Evolutionary conservation across 2,113 vertebrate genomes (phyloP).

Genomic region (Plestiodon gilberti): DNA sequence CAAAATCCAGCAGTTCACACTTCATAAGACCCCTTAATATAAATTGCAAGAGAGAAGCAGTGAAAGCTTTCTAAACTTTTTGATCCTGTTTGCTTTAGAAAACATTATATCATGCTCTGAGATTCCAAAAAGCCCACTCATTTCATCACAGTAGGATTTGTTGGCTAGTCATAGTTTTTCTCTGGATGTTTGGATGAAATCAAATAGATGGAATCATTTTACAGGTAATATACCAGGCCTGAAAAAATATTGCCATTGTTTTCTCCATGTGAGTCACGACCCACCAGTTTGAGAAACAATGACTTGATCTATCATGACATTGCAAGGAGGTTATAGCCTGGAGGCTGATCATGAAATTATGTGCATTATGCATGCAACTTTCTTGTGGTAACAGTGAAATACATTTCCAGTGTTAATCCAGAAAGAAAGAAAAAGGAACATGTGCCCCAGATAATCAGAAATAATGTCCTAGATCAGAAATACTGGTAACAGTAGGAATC

Average conservation of each 20-base stretch:
- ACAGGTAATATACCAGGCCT: neutral
- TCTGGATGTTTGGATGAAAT: neutral
- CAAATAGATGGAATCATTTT: neutral
- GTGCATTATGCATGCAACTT: neutral
- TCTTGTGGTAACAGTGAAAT: neutral
- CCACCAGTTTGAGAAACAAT: too few species aligned
- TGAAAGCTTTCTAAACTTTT: constrained; percentile 6
- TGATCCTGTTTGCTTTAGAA: constrained; percentile 17
- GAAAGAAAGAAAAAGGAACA: neutral
- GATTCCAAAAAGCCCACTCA: constrained; percentile 53
- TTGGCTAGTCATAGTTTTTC: neutral
- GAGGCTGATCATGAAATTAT: neutral
- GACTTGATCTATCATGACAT: neutral
- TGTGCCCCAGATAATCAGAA: too few species aligned
- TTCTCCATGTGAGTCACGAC: too few species aligned
- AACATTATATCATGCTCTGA: neutral
- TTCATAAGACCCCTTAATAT: constrained; percentile 22
- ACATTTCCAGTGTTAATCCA: neutral
- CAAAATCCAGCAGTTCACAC: constrained; percentile 20
- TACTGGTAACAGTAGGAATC: neutral
- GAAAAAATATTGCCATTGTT: neutral
- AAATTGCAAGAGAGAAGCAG: constrained; percentile 31
- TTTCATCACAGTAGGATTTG: neutral
- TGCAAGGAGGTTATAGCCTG: neutral
- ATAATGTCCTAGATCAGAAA: neutral